A percentile compares a stretch with the other conserved stretches of the same genome.
Conservation (phyloP, 1,140 invertebrate species). For the Drosophila watanabei region DNA sequence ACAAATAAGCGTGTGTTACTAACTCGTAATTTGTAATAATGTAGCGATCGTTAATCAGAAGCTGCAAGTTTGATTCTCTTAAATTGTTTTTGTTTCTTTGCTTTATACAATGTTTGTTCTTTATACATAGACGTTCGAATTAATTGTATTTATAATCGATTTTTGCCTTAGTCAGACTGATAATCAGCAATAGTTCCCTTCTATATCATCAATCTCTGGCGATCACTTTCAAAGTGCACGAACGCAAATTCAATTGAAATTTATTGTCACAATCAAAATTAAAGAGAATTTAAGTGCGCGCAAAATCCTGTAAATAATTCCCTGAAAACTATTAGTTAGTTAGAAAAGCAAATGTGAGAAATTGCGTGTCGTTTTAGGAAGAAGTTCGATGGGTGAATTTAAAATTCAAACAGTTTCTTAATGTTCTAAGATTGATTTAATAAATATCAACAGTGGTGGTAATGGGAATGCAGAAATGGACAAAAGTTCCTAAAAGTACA, state of each 20-base stretch:
- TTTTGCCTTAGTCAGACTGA: constrained; percentile 59
- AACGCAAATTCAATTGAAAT: constrained; percentile 49
- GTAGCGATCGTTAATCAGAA: constrained; percentile 79
- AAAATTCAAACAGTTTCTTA: constrained; percentile 11
- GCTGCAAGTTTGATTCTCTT: constrained; percentile 50
- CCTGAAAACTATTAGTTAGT: background rate
- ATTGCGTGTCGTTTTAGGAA: background rate
- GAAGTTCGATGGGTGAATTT: constrained; percentile 5
- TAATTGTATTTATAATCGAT: constrained; percentile 42
- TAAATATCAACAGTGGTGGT: constrained; percentile 36
- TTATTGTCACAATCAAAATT: constrained; percentile 60
- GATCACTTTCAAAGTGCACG: constrained; percentile 29
- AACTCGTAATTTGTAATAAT: constrained; percentile 78
- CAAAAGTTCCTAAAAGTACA: background rate
- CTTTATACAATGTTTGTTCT: constrained; percentile 60
- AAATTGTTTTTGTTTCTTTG: constrained; percentile 23
- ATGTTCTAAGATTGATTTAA: constrained; percentile 8
- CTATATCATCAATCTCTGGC: constrained; percentile 21
- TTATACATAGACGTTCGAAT: constrained; percentile 43
- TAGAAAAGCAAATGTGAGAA: background rate
- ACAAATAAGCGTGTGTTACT: constrained; percentile 85
- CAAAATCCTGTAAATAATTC: constrained; percentile 4
- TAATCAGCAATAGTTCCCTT: constrained; percentile 66
- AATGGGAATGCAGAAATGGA: constrained; percentile 17
- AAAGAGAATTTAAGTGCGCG: constrained; percentile 15